Conservation (phyloP, 2,888 invertebrate genomes). For the Amblyteles armatorius region DNA sequence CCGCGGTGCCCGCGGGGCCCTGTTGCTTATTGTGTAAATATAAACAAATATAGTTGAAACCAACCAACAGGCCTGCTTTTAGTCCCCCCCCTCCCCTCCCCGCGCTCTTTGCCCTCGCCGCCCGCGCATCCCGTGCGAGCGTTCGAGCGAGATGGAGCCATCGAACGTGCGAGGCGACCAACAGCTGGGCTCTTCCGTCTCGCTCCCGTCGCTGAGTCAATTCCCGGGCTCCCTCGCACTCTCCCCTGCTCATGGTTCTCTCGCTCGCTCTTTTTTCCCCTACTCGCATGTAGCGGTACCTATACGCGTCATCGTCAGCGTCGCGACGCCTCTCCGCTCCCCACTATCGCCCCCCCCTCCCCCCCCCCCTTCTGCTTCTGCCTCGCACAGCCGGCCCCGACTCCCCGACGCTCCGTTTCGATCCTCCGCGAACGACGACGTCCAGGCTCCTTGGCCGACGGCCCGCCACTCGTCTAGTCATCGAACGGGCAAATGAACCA, state of each 20-base stretch:
- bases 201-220: constrained; percentile 61
- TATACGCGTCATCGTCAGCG: constrained; percentile 69
- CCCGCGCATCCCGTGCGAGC: constrained; percentile 64
- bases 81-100: constrained; percentile 73
- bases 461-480: no score
- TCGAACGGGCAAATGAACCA: neutral
- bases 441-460: neutral
- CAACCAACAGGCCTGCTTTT: constrained; percentile 85
- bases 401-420: constrained; percentile 58
- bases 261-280: constrained; percentile 34
- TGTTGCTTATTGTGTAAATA: constrained; percentile 85
- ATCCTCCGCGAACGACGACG: constrained; percentile 21
- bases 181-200: constrained; percentile 66
- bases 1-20: constrained; percentile 73
- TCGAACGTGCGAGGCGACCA: constrained; percentile 30
- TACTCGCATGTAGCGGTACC: constrained; percentile 59
- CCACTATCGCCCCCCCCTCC: constrained; percentile 69
- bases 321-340: constrained; percentile 67
- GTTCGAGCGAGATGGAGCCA: constrained; percentile 31
- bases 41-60: constrained; percentile 85
- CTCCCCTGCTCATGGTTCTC: constrained; percentile 1
- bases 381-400: constrained; percentile 29
- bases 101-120: constrained; percentile 24
- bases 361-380: constrained; percentile 58
- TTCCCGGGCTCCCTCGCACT: constrained; percentile 21